Conservation (phyloP, 1,140 invertebrate genomes). For the Philopotamus ludificatus region DNA sequence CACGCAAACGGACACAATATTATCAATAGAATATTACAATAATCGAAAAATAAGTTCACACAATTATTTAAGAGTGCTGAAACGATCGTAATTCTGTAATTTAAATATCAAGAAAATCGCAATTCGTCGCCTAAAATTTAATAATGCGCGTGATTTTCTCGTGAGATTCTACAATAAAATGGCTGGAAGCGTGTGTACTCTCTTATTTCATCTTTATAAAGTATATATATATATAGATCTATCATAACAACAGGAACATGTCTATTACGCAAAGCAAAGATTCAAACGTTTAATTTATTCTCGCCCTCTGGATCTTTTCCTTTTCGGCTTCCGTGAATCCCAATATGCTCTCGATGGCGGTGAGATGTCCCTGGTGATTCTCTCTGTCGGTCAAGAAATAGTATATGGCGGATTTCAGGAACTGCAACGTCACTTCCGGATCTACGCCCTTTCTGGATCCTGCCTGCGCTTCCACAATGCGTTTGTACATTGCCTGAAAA, state of each 20-base stretch:
- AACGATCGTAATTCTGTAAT: no score
- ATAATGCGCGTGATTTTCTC: not conserved
- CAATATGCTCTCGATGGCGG: constrained; percentile 83
- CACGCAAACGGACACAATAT: no score
- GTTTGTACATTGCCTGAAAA: constrained; percentile 78
- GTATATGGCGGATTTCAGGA: constrained; percentile 86
- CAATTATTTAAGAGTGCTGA: no score
- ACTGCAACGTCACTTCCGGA: constrained; percentile 83
- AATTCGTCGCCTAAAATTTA: no score
- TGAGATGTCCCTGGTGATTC: constrained; percentile 78
- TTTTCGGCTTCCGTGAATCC: constrained; percentile 76
- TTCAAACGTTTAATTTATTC: constrained; percentile 37
- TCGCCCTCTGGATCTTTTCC: constrained; percentile 68
- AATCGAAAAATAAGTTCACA: no score
- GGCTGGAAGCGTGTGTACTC: not conserved
- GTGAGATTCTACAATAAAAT: constrained; percentile 5
- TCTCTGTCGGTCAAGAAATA: constrained; percentile 86
- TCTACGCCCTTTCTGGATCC: constrained; percentile 68
- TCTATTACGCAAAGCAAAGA: not conserved
- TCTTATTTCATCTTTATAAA: not conserved
- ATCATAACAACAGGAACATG: not conserved
- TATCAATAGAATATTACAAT: no score
- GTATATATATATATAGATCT: not conserved
- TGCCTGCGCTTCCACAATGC: constrained; percentile 67
- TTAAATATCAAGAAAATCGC: no score